Percentiles rank a stretch among this genome's conserved stretches.
phyloP scores from a whole-genome alignment of 2,113 vertebrate species.

The Dendropsophus ebraccatus region DNA sequence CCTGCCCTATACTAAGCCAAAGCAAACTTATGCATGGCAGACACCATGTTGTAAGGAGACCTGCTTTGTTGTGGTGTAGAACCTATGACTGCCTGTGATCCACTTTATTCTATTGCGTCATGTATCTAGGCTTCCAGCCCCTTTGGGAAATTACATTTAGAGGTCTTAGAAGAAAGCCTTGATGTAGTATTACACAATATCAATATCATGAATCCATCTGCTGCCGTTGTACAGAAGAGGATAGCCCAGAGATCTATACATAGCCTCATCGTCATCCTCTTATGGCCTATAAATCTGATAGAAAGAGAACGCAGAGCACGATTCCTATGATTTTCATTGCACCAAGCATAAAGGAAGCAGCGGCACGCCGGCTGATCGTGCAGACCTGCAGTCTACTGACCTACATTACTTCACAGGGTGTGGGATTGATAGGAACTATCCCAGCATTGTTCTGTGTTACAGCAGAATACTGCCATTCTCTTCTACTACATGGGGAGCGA shows the following conservation, averaged over 20 bases:
- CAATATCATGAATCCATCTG: not conserved
- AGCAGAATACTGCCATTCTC: too few species aligned
- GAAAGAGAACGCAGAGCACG: too few species aligned
- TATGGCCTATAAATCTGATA: not conserved
- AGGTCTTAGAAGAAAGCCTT: not conserved
- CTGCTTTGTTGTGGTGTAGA: too few species aligned
- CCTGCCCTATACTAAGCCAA: too few species aligned
- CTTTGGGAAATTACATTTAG: not conserved
- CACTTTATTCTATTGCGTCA: not conserved
- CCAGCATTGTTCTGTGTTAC: too few species aligned
- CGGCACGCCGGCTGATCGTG: not conserved
- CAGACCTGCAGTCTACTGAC: conserved; percentile 12
- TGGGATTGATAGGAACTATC: not conserved
- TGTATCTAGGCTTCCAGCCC: not conserved
- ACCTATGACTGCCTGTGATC: too few species aligned
- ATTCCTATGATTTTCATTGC: not conserved
- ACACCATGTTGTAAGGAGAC: too few species aligned
- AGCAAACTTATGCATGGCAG: too few species aligned
- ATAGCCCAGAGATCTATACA: not conserved
- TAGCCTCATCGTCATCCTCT: not conserved
- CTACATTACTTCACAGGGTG: not conserved
- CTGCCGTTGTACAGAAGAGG: too few species aligned
- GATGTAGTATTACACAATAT: too few species aligned
- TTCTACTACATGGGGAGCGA: not conserved
- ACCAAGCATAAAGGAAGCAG: not conserved